Base-by-base conservation (phyloP, 2,113 vertebrate genomes). In the Rhabdornis inornatus region DNA sequence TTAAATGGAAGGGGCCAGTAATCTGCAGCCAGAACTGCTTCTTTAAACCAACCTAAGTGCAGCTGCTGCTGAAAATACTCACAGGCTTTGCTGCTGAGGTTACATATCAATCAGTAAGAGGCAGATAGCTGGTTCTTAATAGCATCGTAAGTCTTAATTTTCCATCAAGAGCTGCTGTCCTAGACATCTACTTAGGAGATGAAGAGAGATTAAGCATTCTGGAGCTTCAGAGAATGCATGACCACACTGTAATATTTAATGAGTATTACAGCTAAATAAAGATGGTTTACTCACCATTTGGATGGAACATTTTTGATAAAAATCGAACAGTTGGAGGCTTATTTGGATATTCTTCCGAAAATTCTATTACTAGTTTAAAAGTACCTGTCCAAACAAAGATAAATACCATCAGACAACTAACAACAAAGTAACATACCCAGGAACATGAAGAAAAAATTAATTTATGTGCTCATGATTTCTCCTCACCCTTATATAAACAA, bases 331-430 rank as follows among this genome's bases (percentile, higher is more conserved):
- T 99, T 91, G 99, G 99, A 95, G 99, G 99, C 94, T 99, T 99
- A 98, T 99, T 99, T 92, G 99, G 99, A 97, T 99, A 99, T 97
- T 99, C 99, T 98, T 99, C 99, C 25, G 99, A 99, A 98, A 99
- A 99, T 97, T 99, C 99, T 98, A 99, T 99, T 97, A 99, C 98
- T 97, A 99, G 98, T 98, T 99, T 99, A 98, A 99, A 99, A 61
- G 99, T 99, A 98, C 99, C 99, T 99, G 98, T 89, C 86, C 66
- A 93, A 95, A 90, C 13, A 88, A 83, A 91, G 44, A 94, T 12
- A 96, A 78, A 70, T 2, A 63, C 35, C 69, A 59, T 82, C 35
- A 93, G 64, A 15, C 39, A 56, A 61, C 14, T 27, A 76, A 56
- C 30, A 88, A 65, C 23, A 79, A 53, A 45, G 69, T 3, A 68